A percentile compares a stretch with the other conserved stretches of the same genome.
These are phyloP conservation scores for Oedothorax gibbosus DNA, from an alignment of 1,140 invertebrate genomes.

Conservation along the genomic window DNA sequence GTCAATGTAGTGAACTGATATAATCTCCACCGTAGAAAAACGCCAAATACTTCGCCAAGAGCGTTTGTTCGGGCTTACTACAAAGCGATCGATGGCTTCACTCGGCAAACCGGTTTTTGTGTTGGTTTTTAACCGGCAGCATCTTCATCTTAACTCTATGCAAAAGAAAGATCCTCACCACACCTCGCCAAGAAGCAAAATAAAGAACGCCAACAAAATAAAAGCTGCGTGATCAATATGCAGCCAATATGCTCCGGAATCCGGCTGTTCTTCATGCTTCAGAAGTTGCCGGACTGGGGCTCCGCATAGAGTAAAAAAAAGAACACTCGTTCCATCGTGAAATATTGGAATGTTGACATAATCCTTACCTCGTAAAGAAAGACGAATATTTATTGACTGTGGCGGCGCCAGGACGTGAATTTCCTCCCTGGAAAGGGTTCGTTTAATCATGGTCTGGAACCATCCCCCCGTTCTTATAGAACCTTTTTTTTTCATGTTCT, in stretches of 20 bases:
- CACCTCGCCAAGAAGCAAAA: too few relatives aligned
- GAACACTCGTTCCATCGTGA: slow-evolving; percentile 17
- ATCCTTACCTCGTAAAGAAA: not conserved
- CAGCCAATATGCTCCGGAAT: slow-evolving; percentile 25
- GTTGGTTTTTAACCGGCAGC: too few relatives aligned
- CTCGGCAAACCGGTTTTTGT: too few relatives aligned
- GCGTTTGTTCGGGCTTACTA: too few relatives aligned
- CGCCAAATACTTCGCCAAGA: too few relatives aligned
- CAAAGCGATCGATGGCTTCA: too few relatives aligned
- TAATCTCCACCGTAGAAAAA: too few relatives aligned
- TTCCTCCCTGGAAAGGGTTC: not conserved
- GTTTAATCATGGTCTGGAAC: slow-evolving; percentile 1
- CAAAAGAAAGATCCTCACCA: not conserved
- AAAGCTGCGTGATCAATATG: not conserved
- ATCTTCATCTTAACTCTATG: too few relatives aligned
- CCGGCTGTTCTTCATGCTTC: not conserved
- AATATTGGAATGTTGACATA: slow-evolving; percentile 34
- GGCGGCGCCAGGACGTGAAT: not conserved
- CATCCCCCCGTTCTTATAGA: not conserved
- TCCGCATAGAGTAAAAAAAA: too few relatives aligned
- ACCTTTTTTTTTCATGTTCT: too few relatives aligned
- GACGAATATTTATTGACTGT: slow-evolving; percentile 14
- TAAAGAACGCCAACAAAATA: not conserved
- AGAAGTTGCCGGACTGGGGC: not conserved
- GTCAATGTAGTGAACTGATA: too few relatives aligned